Evolutionary conservation across 2,888 invertebrate genomes (phyloP), one percentile per base, ranked within the genome.

Genomic region (Mycogona germanica): DNA sequence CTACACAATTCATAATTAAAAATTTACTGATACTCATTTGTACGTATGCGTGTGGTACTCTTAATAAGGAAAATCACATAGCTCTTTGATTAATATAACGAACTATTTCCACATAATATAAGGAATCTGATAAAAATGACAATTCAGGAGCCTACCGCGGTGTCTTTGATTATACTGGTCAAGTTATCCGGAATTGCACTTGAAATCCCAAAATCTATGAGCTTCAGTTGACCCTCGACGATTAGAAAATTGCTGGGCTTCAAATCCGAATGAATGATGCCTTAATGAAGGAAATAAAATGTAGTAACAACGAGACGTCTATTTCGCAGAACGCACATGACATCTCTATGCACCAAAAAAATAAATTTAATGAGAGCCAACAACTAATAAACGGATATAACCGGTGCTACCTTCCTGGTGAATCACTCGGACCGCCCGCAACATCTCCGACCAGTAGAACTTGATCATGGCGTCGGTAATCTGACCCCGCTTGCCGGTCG

Each of bases 121-220:
- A 12, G 35, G 12, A 35, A 12, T 35, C 35, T 35, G n/a, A n/a
- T n/a, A n/a, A n/a, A n/a, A n/a, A n/a, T n/a, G n/a, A n/a, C n/a
- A n/a, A n/a, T n/a, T n/a, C n/a, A n/a, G n/a, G n/a, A n/a, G n/a
- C n/a, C n/a, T n/a, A n/a, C n/a, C n/a, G n/a, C n/a, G n/a, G 65
- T 80, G 63, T 84, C 78, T 68, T 87, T 87, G 50, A 86, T 77
- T 55, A 93, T 85, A 64, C 87, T 87, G 0, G 95, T 96, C 68
- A 83, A 84, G 69, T 96, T 92, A 54, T 78, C 76, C 62, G 86
- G 83, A 60, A 96, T 78, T 50, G 83, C 81, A 45, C 88, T 86
- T 46, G 96, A 87, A 65, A 97, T 93, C 51, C 96, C 97, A 74
- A 97, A 97, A 74, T 97, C 97, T 61, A 97, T 98, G 55, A 97